These are phyloP conservation scores for Microtus ochrogaster DNA, from an alignment of 2,113 vertebrate genomes.

Conservation along the genomic window DNA sequence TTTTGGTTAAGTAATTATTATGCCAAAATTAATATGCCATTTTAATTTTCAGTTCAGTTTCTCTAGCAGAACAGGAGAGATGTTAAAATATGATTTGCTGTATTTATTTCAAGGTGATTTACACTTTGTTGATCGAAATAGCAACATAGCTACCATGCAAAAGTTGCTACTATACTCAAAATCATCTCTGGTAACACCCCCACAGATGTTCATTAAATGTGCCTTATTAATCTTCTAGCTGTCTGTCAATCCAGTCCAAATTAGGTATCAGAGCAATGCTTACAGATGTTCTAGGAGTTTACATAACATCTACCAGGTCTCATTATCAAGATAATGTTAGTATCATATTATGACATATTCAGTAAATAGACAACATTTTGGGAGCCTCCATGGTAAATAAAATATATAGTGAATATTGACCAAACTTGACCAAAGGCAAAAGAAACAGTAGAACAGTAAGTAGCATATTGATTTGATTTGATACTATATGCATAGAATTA, in stretches of 20 bases:
- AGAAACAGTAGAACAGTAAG: constrained; percentile 39
- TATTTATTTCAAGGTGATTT: constrained; percentile 75
- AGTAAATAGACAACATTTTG: constrained; percentile 16
- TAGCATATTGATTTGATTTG: constrained; percentile 60
- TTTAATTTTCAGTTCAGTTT: constrained; percentile 70
- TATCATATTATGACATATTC: background rate
- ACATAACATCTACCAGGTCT: background rate
- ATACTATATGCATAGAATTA: background rate
- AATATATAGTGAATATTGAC: constrained; percentile 32
- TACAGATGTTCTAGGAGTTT: constrained; percentile 43
- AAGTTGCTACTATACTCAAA: constrained; percentile 70
- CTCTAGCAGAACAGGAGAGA: constrained; percentile 66
- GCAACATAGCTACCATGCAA: background rate
- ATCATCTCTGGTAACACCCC: background rate
- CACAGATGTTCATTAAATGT: background rate
- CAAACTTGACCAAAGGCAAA: constrained; percentile 45
- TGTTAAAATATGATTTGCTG: constrained; percentile 59
- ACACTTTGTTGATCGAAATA: constrained; percentile 58
- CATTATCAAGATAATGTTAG: background rate
- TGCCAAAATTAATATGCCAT: constrained; percentile 56
- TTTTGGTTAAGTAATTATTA: constrained; percentile 53
- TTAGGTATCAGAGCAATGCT: background rate
- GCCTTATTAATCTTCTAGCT: background rate
- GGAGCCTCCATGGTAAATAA: constrained; percentile 39
- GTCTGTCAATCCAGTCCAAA: background rate